phyloP scores from a whole-genome alignment of 2,888 invertebrate species.

The Agriopis marginaria region DNA sequence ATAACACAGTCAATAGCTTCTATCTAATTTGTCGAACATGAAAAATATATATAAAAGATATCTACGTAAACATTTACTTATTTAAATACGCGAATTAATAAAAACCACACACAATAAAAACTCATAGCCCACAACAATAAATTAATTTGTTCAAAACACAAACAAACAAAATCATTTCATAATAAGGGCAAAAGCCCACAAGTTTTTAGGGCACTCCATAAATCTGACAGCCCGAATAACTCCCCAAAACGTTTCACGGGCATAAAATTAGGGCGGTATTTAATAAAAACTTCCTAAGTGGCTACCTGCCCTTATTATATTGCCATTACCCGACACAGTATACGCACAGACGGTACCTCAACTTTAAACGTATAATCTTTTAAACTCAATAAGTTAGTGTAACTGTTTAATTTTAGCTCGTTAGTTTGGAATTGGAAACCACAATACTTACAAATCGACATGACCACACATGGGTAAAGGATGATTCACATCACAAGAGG shows the following conservation, averaged over 20 bases:
- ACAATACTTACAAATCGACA: no score
- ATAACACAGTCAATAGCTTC: no score
- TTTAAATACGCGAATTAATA: background rate
- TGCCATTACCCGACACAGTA: constrained; percentile 36
- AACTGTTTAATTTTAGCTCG: no score
- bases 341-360: constrained; percentile 1
- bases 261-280: constrained; percentile 47
- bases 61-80: background rate
- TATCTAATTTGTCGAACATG: no score
- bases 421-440: no score
- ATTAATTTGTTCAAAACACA: constrained; percentile 25
- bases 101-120: constrained; percentile 2
- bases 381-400: no score
- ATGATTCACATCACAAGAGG: no score
- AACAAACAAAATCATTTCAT: constrained; percentile 32
- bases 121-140: constrained; percentile 19
- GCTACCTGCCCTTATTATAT: constrained; percentile 47
- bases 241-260: constrained; percentile 39
- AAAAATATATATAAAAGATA: no score
- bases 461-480: no score
- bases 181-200: constrained; percentile 34
- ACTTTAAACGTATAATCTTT: background rate
- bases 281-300: constrained; percentile 47
- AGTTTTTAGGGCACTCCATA: constrained; percentile 41
- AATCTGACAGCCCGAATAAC: constrained; percentile 44